phyloP scores from a whole-genome alignment of 2,888 invertebrate genomes.

The Parapristionchus giblindavisi region DNA sequence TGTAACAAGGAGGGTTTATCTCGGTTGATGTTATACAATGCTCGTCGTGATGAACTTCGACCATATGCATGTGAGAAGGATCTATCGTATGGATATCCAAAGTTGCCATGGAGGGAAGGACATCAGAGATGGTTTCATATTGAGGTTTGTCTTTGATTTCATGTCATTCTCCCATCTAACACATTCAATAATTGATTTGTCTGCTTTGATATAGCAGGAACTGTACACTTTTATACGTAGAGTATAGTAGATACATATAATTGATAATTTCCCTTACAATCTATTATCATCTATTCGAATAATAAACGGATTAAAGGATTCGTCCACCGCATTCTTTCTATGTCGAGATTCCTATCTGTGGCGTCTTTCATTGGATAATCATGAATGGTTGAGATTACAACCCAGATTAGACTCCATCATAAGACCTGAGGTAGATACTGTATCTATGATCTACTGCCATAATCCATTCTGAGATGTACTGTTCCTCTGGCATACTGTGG shows the following conservation, averaged over 20 bases:
- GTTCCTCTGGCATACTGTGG: too few species aligned
- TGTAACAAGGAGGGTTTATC: slow-evolving; percentile 18
- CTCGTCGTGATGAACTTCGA: slow-evolving; percentile 27
- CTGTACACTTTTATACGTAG: too few species aligned
- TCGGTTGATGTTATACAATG: slow-evolving; percentile 31
- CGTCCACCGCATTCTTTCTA: slow-evolving; percentile 21
- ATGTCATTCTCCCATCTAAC: not conserved
- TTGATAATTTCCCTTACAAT: too few species aligned
- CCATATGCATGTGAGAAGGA: slow-evolving; percentile 31
- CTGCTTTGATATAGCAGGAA: too few species aligned
- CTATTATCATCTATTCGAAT: too few species aligned
- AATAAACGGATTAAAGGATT: slow-evolving; percentile 2
- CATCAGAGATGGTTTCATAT: slow-evolving; percentile 14
- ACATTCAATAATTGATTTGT: not conserved
- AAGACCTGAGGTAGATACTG: not conserved
- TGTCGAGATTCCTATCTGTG: slow-evolving; percentile 17
- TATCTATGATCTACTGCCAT: not conserved
- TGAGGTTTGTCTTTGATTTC: slow-evolving; percentile 9
- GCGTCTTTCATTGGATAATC: slow-evolving; percentile 7
- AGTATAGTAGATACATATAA: too few species aligned
- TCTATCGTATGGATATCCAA: slow-evolving; percentile 10
- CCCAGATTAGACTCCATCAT: slow-evolving; percentile 6
- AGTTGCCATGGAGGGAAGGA: slow-evolving; percentile 15
- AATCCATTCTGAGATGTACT: not conserved
- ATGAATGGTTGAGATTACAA: slow-evolving; percentile 17